Evolutionary conservation across 1,140 invertebrate species (phyloP).

Genomic region (Pogonomyrmex barbatus): DNA sequence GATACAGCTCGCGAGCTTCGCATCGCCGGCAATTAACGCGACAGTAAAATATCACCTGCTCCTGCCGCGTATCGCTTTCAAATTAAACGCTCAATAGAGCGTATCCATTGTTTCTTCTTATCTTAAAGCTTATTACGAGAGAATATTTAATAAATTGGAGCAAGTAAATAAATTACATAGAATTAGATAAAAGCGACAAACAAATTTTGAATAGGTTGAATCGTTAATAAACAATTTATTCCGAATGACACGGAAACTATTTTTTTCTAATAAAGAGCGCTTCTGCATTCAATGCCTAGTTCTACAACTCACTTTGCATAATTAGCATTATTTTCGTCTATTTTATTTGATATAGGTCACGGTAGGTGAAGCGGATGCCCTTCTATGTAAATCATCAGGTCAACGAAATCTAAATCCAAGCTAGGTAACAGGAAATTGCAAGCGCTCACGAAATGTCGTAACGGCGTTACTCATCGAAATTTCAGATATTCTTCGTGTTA

Average conservation of each 20-base stretch:
- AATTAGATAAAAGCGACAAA: neutral
- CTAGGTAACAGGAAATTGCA: conserved; percentile 22
- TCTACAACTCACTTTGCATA: neutral
- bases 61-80: neutral
- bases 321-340: neutral
- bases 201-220: neutral
- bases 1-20: neutral
- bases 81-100: neutral
- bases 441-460: neutral
- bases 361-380: neutral
- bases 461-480: conserved; percentile 55
- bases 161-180: neutral
- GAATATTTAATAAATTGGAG: neutral
- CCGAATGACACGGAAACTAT: neutral
- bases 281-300: neutral
- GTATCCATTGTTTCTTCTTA: neutral
- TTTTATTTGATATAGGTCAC: neutral
- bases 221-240: conserved; percentile 18
- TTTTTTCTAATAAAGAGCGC: neutral
- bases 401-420: neutral
- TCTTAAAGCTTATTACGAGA: neutral
- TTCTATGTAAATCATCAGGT: conserved; percentile 1
- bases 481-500: conserved; percentile 94
- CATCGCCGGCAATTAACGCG: conserved; percentile 3
- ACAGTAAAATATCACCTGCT: neutral